Base-by-base conservation (phyloP, 1,140 invertebrate genomes). In the Muscidifurax raptorellus region DNA sequence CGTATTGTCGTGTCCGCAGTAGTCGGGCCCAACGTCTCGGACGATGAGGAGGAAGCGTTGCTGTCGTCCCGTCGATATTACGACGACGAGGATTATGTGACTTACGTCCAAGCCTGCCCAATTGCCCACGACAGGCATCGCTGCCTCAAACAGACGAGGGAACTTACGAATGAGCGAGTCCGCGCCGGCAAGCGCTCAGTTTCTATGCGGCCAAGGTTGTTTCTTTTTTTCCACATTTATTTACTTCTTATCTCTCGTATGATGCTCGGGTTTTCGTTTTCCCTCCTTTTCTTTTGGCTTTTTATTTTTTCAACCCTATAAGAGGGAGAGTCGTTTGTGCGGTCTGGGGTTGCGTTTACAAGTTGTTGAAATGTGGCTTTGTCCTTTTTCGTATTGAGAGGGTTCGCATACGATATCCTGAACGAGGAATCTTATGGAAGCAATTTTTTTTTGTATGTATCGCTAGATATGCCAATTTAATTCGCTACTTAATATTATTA, bases 61-160 rank as follows among this genome's bases (percentile, higher is more conserved):
- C 72, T 27, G 28, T 36, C 59, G 64, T n/a, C 30, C 36, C 12
- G 47, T n/a, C 52, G 52, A n/a, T 59, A n/a, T 59, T 59, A n/a
- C 40, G 64, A 67, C 67, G 32, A 71, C 12, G 25, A 25, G 78
- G 66, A 72, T 40, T 67, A 71, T 27, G 67, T 32, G 71, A 72
- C 82, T 27, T 89, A 87, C 82, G 87, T 89, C 90, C 88, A 90
- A 91, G 88, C 88, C 87, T 92, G 89, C 87, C 90, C 89, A 88
- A 82, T 90, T 83, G 84, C 86, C 85, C 89, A 90, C 82, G 89
- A 91, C 74, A 90, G 77, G 88, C 90, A 91, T 87, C 88, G 90
- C 76, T 87, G 85, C 90, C 88, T 92, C 83, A 88, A 82, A 82
- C 89, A 91, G 87, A 88, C 88, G 82, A 91, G 91, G 91, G 88